Evolutionary conservation across 2,797 vertebrate genomes (phyloP), one percentile per base, ranked within the genome.

Genomic region (Enteromius argenteus): DNA sequence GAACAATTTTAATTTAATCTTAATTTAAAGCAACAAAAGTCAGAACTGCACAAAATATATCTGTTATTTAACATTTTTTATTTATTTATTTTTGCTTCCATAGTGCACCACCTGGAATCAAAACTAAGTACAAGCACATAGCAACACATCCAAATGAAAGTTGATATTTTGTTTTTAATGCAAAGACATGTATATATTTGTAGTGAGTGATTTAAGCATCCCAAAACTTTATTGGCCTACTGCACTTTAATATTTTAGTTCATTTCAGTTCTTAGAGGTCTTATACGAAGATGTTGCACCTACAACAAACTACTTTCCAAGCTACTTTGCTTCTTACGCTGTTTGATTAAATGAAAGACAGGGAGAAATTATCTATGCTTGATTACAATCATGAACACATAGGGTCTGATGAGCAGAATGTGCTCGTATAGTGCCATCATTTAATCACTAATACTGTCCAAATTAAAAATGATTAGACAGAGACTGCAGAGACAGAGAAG

Each of bases 351-450:
- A 42, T 27, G 56, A 14, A 42, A 21, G 56, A 27, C n/a, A 23
- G 46, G 27, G 71, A 67, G 39, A 27, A 67, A 69, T 44, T 4
- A 78, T 78, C 27, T 69, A 14, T 53, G 66, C 67, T 84, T 84
- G 51, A 79, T 84, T 79, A 79, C 30, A 84, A 69, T 69, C 39
- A 84, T 78, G 39, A 49, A 35, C 39, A 69, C 64, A 58, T 35
- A 10, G 51, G 11, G 37, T 84, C 21, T 78, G 37, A 69, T 77
- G 51, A 83, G 37, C 68, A 56, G 27, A 78, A 44, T 56, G 67
- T 5, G 10, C 56, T 17, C 23, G 17, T 39, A 21, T 30, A 23
- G 8, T 7, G 13, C 11, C 39, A 30, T 49, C 15, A 39, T 66
- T 49, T 27, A 77, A 77, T 56, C n/a, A 30, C 17, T 30, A 30